Evolutionary conservation across 2,888 invertebrate species (phyloP), one percentile per base, ranked within the genome.

Genomic region (Nomada flava): DNA sequence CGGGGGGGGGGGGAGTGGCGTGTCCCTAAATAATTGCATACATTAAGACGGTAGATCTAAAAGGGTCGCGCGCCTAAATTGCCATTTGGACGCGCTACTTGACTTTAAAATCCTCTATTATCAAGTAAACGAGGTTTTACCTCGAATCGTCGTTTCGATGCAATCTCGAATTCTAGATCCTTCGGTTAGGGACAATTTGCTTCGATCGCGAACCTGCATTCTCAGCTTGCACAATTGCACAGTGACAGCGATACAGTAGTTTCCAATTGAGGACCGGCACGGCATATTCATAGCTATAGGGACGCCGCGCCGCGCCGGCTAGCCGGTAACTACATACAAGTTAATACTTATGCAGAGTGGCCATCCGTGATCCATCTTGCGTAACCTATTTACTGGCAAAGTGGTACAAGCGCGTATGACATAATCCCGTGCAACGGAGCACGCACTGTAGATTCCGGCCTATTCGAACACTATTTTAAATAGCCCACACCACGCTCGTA

Each of bases 371-470:
- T 89, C 89, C 88, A 88, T 90, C 91, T 92, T 92, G 92, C 91
- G 90, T 91, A 92, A 92, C 90, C 92, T 90, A 92, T 92, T 91
- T 91, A 91, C 88, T 82, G 82, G 84, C 84, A 70, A 85, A 87
- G 86, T 86, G 85, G 89, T 86, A 86, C 86, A 85, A 80, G 81
- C 84, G 76, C 85, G 82, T 88, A 88, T 91, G 91, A 90, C 89
- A 91, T 89, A 91, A 91, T 90, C 88, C 84, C 77, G 85, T 77
- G 77, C 80, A 76, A 71, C 79, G 53, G 78, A 72, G 55, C 79
- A 77, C 78, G 73, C 82, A 79, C 84, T 82, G 77, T 83, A 72
- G 78, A 85, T 78, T 76, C 74, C 75, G 74, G 82, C 72, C 80
- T 75, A 74, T 77, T 79, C 80, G 75, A 73, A 74, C 79, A 85